Percentiles rank a stretch among this genome's conserved stretches.
Conservation (phyloP, 2,113 vertebrate species). For the Cercopithecus mona region DNA sequence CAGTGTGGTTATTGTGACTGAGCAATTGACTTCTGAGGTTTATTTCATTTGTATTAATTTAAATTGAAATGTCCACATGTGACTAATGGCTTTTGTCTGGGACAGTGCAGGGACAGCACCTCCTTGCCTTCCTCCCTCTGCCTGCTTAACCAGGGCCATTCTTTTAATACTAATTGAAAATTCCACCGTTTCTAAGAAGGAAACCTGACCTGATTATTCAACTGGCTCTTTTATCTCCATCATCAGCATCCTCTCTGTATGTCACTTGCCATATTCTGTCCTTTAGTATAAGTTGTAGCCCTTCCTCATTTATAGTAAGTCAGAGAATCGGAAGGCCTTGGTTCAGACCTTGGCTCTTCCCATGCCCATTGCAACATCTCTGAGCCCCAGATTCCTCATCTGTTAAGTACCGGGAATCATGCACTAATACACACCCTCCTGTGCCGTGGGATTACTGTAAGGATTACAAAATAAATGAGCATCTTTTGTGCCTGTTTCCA, state of each 20-base stretch:
- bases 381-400: neutral
- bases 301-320: neutral
- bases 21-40: neutral
- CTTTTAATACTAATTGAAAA: neutral
- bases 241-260: neutral
- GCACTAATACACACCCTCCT: neutral
- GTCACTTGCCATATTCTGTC: neutral
- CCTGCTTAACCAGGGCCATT: neutral
- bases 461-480: neutral
- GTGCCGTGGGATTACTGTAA: neutral
- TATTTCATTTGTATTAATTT: neutral
- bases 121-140: neutral
- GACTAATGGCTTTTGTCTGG: neutral
- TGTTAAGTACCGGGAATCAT: neutral
- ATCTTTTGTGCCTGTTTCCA: neutral
- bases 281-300: neutral
- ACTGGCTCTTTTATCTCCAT: neutral
- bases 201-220: neutral
- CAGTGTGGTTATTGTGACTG: neutral
- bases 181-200: neutral
- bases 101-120: neutral
- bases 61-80: neutral
- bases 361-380: neutral
- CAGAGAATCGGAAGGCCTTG: neutral
- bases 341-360: neutral